These are phyloP conservation scores for Paedocypris micromegethes DNA, from an alignment of 2,797 vertebrate genomes.

Conservation along the genomic window DNA sequence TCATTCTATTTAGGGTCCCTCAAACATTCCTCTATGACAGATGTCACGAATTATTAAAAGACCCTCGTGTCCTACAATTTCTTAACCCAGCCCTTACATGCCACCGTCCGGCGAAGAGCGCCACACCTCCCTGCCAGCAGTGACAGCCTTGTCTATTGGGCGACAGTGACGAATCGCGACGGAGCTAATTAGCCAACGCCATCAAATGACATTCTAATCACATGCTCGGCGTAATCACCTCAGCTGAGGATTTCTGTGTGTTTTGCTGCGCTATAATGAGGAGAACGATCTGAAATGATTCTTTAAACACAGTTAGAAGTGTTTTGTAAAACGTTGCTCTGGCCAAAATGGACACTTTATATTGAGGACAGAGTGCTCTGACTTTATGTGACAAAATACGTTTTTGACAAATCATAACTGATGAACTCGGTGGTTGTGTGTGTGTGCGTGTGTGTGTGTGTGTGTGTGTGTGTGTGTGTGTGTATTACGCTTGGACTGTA, in stretches of 20 bases:
- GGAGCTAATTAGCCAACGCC: constrained; percentile 70
- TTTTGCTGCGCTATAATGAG: constrained; percentile 53
- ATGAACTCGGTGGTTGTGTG: neutral
- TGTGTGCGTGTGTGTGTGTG: too few species aligned
- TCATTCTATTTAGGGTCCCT: constrained; percentile 52
- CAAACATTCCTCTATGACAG: constrained; percentile 55
- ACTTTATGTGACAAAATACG: constrained; percentile 14
- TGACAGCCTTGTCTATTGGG: constrained; percentile 56
- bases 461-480: too few species aligned
- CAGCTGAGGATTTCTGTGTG: constrained; percentile 56
- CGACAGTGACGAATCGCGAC: constrained; percentile 60
- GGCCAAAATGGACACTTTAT: constrained; percentile 51
- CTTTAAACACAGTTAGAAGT: constrained; percentile 55
- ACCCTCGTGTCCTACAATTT: constrained; percentile 45
- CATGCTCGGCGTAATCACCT: constrained; percentile 70
- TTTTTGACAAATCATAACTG: too few species aligned
- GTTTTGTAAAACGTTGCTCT: constrained; percentile 1
- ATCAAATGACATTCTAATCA: constrained; percentile 73
- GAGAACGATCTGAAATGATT: constrained; percentile 55
- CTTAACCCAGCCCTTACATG: constrained; percentile 55
- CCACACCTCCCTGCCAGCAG: constrained; percentile 47
- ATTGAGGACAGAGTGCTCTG: constrained; percentile 43
- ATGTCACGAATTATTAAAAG: constrained; percentile 64
- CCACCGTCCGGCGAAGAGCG: constrained; percentile 52
- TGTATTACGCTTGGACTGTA: too few species aligned